Evolutionary conservation across 2,797 vertebrate species (phyloP).

Genomic region (Odontamblyopus lacepedii): DNA sequence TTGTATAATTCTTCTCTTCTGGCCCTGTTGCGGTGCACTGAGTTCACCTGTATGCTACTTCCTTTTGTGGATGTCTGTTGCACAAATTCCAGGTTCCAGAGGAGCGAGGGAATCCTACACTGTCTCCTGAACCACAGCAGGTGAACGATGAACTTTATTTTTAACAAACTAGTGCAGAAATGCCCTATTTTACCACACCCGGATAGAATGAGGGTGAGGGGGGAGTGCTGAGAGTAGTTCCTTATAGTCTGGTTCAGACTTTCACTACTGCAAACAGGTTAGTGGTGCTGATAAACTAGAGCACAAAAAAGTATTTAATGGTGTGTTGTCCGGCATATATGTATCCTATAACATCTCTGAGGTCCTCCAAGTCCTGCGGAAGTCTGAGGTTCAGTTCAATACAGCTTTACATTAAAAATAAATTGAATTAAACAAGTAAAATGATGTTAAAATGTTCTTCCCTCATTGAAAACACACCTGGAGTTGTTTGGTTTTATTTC

Average conservation of each 20-base stretch:
- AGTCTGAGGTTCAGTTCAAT: no score
- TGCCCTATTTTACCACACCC: neutral
- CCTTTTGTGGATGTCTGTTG: neutral
- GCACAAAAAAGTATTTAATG: neutral
- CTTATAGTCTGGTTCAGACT: neutral
- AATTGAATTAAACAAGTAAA: no score
- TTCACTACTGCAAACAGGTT: neutral
- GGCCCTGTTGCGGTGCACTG: conserved; percentile 14
- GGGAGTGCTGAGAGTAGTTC: neutral
- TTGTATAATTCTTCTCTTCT: conserved; percentile 19
- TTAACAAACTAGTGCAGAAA: conserved; percentile 1
- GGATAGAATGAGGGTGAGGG: neutral
- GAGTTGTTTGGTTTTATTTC: no score
- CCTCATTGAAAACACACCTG: no score
- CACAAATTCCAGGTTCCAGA: neutral
- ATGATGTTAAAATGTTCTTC: no score
- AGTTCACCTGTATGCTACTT: conserved; percentile 11
- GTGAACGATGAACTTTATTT: conserved; percentile 7
- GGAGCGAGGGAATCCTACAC: conserved; percentile 4
- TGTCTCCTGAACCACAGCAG: conserved; percentile 4
- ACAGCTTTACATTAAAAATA: no score
- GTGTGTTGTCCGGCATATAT: no score
- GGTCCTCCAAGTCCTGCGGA: no score
- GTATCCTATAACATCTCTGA: neutral
- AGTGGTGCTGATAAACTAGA: neutral